Evolutionary conservation across 2,888 invertebrate species (phyloP), one percentile per base, ranked within the genome.

Genomic region (Coleophora deauratella): DNA sequence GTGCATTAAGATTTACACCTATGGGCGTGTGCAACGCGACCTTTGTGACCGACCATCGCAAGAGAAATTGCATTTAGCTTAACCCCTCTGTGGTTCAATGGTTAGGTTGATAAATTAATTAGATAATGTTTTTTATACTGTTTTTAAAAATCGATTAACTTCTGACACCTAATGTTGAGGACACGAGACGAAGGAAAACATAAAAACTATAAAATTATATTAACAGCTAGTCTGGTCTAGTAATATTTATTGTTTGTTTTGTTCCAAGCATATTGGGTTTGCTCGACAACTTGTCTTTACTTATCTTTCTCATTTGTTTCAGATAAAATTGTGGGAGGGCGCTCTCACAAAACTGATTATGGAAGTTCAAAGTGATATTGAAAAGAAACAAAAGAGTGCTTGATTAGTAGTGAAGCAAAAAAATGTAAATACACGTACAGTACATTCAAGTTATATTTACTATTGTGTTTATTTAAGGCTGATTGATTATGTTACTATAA

Each of bases 321-420:
- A 80, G 79, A 41, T 79, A 27, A 68, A 69, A 37, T 41, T 49
- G 1, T 47, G 66, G 2, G 67, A 77, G 42, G 68, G 75, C 1
- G 44, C 55, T 2, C 40, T 78, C 9, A 33, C 69, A 9, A 62
- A 62, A 41, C 68, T 66, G 47, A 46, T 54, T 0, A 42, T 38
- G 12, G 74, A 73, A 13, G 55, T 59, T 0, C 57, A 64, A 42
- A 65, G 62, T 31, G 59, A 47, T 35, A 52, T 77, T 1, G 63
- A 65, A 45, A 65, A 72, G 8, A 69, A 67, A 47, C 30, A 32
- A 9, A 7, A n/a, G 2, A 31, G 14, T 7, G 28, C 8, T n/a
- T n/a, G n/a, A n/a, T n/a, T n/a, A n/a, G n/a, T n/a, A n/a, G n/a
- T n/a, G n/a, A n/a, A n/a, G n/a, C n/a, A n/a, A n/a, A n/a, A n/a